Evolutionary conservation across 2,797 vertebrate genomes (phyloP).

Genomic region (Florisuga fusca): DNA sequence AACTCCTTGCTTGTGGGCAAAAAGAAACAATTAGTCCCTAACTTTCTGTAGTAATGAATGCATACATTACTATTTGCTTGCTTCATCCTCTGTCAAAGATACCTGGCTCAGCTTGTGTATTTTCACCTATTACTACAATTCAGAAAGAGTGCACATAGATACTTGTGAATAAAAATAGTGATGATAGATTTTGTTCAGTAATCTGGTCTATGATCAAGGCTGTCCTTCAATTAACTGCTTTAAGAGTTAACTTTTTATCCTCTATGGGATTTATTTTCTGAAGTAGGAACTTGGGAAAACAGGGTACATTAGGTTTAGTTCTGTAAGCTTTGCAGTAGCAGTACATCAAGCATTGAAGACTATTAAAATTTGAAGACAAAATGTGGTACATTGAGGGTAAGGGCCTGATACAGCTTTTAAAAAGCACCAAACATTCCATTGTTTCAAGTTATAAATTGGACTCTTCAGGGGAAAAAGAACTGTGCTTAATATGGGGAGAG

Average conservation of each 20-base stretch:
- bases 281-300: not conserved
- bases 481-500: not conserved
- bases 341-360: not conserved
- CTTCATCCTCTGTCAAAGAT: not conserved
- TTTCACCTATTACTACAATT: not conserved
- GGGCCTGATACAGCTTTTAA: too few relatives aligned
- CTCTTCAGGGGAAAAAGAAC: not conserved
- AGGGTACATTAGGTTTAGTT: not conserved
- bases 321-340: not conserved
- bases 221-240: not conserved
- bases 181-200: not conserved
- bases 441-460: not conserved
- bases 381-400: not conserved
- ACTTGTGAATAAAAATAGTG: not conserved
- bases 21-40: not conserved
- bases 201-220: not conserved
- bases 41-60: not conserved
- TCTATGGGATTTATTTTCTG: not conserved
- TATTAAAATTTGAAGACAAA: not conserved
- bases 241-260: not conserved
- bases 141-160: not conserved
- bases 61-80: not conserved
- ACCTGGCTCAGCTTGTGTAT: not conserved
- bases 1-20: not conserved
- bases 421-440: not conserved